phyloP scores from a whole-genome alignment of 2,113 vertebrate genomes.

The Psophia crepitans region DNA sequence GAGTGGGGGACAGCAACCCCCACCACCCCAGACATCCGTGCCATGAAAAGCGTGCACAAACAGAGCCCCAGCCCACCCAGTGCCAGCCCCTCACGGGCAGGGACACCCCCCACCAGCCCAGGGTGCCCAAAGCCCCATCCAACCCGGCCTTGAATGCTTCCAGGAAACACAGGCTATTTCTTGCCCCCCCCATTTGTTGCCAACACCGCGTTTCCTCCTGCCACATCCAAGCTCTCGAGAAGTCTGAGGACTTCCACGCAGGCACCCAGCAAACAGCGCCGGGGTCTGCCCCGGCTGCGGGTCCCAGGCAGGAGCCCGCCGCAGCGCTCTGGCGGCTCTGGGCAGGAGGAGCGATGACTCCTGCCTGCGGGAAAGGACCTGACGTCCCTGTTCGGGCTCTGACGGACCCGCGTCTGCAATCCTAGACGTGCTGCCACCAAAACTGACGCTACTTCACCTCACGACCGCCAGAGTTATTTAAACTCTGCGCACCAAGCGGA shows the following conservation, averaged over 20 bases:
- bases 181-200: background rate
- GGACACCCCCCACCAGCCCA: too few relatives aligned
- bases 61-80: too few relatives aligned
- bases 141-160: too few relatives aligned
- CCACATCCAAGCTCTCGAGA: fast-evolving
- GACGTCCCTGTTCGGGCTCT: background rate
- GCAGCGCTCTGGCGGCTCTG: background rate
- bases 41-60: too few relatives aligned
- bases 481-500: background rate
- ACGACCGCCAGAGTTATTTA: fast-evolving
- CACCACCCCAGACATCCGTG: background rate
- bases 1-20: fast-evolving
- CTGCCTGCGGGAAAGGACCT: background rate
- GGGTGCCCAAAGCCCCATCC: too few relatives aligned
- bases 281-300: background rate
- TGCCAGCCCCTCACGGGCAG: too few relatives aligned
- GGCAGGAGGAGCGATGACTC: background rate
- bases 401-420: background rate
- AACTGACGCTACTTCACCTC: background rate
- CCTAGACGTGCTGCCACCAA: background rate
- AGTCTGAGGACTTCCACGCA: too few relatives aligned
- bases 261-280: too few relatives aligned
- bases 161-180: fast-evolving
- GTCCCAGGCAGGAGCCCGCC: background rate
- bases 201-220: background rate